Conservation (phyloP, 2,888 invertebrate genomes). For the Monopis laevigella region DNA sequence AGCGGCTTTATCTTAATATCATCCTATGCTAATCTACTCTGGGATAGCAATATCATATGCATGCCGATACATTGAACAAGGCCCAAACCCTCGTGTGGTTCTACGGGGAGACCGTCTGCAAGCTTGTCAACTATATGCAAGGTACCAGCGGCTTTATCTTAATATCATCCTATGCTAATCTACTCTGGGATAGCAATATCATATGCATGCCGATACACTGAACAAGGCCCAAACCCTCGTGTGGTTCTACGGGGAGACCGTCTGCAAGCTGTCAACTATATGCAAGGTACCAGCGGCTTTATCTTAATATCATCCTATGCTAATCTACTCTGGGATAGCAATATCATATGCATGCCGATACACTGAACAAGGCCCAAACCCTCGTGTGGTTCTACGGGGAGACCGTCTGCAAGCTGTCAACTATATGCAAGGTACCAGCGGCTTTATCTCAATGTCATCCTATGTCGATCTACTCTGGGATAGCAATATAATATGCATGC, state of each 20-base stretch:
- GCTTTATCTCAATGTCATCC: too few relatives aligned
- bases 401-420: constrained; percentile 67
- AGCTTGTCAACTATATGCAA: constrained; percentile 66
- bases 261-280: constrained; percentile 69
- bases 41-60: too few relatives aligned
- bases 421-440: constrained; percentile 72
- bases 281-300: constrained; percentile 74
- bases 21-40: too few relatives aligned
- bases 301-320: too few relatives aligned
- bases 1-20: too few relatives aligned
- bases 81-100: constrained; percentile 66
- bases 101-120: constrained; percentile 69
- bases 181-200: too few relatives aligned
- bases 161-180: too few relatives aligned
- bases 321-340: too few relatives aligned
- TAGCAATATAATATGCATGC: too few relatives aligned
- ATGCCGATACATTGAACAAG: constrained; percentile 69
- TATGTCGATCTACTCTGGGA: too few relatives aligned
- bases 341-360: constrained; percentile 70
- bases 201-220: constrained; percentile 71
- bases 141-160: too few relatives aligned
- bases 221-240: constrained; percentile 62
- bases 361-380: constrained; percentile 65
- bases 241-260: constrained; percentile 67
- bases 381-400: constrained; percentile 68